These are phyloP conservation scores for Ageneiosus marmoratus DNA, from an alignment of 2,113 vertebrate genomes.

Conservation along the genomic window DNA sequence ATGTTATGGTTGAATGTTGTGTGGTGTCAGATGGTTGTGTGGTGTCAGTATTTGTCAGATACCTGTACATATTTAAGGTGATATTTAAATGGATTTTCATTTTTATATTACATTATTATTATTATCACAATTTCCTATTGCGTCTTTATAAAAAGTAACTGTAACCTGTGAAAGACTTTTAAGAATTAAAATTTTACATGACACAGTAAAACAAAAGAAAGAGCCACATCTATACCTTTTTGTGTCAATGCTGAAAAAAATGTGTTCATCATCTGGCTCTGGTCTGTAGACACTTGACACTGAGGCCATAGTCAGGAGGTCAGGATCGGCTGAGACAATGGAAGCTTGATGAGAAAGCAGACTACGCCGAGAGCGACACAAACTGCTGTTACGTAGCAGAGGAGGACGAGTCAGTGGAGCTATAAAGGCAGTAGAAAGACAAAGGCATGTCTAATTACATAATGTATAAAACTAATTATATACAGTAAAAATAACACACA, in stretches of 20 bases:
- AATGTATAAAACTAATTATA: no score
- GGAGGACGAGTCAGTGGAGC: slow-evolving; percentile 72
- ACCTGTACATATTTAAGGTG: not conserved
- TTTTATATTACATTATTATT: not conserved
- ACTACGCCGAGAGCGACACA: slow-evolving; percentile 90
- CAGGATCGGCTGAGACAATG: slow-evolving; percentile 87
- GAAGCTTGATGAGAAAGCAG: slow-evolving; percentile 84
- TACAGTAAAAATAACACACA: not conserved
- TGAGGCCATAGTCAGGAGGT: slow-evolving; percentile 93
- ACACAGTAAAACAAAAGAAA: not conserved
- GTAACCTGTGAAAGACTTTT: not conserved
- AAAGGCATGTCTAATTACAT: not conserved
- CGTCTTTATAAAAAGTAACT: not conserved
- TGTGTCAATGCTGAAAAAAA: slow-evolving; percentile 89
- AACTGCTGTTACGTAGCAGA: slow-evolving; percentile 87
- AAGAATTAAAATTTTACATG: not conserved
- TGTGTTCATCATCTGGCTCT: slow-evolving; percentile 89
- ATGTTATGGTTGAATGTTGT: no score
- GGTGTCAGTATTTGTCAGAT: not conserved
- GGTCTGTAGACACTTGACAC: slow-evolving; percentile 85
- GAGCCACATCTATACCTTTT: slow-evolving; percentile 79
- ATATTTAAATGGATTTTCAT: not conserved
- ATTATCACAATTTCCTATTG: not conserved
- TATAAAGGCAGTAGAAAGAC: slow-evolving; percentile 20
- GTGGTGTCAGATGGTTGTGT: no score